Evolutionary conservation across 2,113 vertebrate genomes (phyloP).

Genomic region (Hyla sarda): DNA sequence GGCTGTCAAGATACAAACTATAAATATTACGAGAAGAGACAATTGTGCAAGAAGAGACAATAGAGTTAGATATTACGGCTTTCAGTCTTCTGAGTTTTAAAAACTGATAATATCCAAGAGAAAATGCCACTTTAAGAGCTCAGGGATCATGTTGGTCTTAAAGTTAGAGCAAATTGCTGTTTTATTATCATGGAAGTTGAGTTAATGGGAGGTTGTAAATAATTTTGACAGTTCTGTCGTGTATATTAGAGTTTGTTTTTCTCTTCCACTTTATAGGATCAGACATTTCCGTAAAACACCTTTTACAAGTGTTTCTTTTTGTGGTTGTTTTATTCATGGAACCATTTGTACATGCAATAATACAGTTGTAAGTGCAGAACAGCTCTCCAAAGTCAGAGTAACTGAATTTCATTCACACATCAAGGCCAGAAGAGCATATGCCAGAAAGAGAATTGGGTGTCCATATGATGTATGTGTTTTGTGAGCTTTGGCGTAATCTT

Average conservation of each 20-base stretch:
- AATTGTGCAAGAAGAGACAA: not conserved
- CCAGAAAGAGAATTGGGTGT: slow-evolving; percentile 27
- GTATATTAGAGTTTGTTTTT: not conserved
- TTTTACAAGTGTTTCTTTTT: not conserved
- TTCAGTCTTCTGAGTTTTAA: not conserved
- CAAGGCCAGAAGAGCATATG: not conserved
- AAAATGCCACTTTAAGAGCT: slow-evolving; percentile 18
- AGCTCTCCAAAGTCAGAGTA: not conserved
- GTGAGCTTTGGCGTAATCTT: not conserved
- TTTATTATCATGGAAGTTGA: slow-evolving; percentile 2
- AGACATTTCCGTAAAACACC: slow-evolving; percentile 7
- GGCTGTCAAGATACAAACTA: too few species aligned
- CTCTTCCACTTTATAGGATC: not conserved
- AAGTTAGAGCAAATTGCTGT: not conserved
- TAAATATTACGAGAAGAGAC: too few species aligned
- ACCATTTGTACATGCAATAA: not conserved
- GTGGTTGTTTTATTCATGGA: not conserved
- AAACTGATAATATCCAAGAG: not conserved
- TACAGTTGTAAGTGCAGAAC: not conserved
- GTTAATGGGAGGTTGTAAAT: not conserved
- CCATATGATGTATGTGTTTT: slow-evolving; percentile 38
- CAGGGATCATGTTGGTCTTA: not conserved
- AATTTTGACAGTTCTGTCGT: not conserved
- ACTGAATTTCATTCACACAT: not conserved
- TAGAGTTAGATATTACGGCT: too few species aligned